These are phyloP conservation scores for Dryococelus australis DNA, from an alignment of 2,888 invertebrate genomes.

Conservation along the genomic window DNA sequence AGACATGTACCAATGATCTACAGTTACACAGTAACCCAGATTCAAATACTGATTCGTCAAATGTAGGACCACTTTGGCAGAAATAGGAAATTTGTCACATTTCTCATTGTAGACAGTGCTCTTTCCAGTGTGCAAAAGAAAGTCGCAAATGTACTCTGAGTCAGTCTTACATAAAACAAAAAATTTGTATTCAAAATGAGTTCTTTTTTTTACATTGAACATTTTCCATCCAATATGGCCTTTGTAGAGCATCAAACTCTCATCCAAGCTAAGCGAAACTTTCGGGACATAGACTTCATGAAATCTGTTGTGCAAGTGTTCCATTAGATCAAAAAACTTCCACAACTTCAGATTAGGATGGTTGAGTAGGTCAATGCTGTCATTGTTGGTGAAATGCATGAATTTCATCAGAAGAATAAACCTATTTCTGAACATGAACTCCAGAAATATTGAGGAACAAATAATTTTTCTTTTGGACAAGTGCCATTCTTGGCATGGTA, in stretches of 20 bases:
- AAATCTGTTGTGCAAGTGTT: background rate
- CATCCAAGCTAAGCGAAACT: background rate
- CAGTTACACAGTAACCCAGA: constrained; percentile 23
- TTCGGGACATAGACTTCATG: background rate
- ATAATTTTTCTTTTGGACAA: constrained; percentile 8
- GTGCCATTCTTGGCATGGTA: background rate
- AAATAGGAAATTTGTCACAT: background rate
- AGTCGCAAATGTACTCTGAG: constrained; percentile 20
- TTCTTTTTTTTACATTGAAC: constrained; percentile 21
- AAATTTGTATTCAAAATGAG: background rate
- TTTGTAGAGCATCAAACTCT: background rate
- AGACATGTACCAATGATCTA: constrained; percentile 22
- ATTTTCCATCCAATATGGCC: constrained; percentile 21
- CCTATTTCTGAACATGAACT: constrained; percentile 19
- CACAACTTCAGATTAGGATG: constrained; percentile 1
- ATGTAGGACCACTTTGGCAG: constrained; percentile 2
- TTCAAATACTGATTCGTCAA: constrained; percentile 23
- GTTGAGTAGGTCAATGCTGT: background rate
- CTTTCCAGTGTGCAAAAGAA: constrained; percentile 17
- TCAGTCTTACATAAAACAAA: background rate
- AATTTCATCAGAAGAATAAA: background rate
- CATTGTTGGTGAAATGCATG: background rate
- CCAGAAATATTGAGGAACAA: background rate
- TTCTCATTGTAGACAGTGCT: background rate
- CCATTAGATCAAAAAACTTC: constrained; percentile 21